Percentiles rank a stretch among this genome's conserved stretches.
These are phyloP conservation scores for Fragum sueziense DNA, from an alignment of 2,888 invertebrate species.

Conservation along the genomic window DNA sequence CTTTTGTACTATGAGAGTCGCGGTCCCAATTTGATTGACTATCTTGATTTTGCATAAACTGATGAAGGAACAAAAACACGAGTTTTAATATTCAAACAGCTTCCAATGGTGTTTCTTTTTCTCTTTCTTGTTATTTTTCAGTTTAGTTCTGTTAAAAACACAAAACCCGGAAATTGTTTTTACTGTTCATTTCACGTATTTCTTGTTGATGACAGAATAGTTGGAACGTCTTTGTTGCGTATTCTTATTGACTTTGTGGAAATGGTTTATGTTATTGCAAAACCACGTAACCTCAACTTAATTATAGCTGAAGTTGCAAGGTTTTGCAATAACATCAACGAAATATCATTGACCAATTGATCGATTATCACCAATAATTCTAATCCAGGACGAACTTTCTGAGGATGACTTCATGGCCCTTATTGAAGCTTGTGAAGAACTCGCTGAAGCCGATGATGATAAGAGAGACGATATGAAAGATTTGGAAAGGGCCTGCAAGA, in stretches of 20 bases:
- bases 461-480: neutral
- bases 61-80: too few relatives aligned
- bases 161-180: neutral
- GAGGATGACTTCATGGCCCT: neutral
- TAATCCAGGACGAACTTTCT: neutral
- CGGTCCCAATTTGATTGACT: too few relatives aligned
- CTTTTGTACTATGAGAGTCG: too few relatives aligned
- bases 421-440: neutral
- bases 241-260: neutral
- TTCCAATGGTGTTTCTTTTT: too few relatives aligned
- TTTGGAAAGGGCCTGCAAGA: neutral
- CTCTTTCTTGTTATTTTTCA: too few relatives aligned
- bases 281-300: too few relatives aligned
- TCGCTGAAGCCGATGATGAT: neutral
- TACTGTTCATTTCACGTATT: neutral
- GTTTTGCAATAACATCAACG: too few relatives aligned
- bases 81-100: too few relatives aligned
- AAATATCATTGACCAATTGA: neutral
- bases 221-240: neutral
- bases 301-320: too few relatives aligned
- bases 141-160: neutral
- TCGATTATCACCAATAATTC: too few relatives aligned
- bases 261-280: too few relatives aligned
- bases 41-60: too few relatives aligned
- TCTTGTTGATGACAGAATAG: neutral